Evolutionary conservation across 30 jellyfish, hydroid and myxozoan genomes (phyloP), one percentile per base, ranked within the genome.

Genomic region (Turritopsis dohrnii): DNA sequence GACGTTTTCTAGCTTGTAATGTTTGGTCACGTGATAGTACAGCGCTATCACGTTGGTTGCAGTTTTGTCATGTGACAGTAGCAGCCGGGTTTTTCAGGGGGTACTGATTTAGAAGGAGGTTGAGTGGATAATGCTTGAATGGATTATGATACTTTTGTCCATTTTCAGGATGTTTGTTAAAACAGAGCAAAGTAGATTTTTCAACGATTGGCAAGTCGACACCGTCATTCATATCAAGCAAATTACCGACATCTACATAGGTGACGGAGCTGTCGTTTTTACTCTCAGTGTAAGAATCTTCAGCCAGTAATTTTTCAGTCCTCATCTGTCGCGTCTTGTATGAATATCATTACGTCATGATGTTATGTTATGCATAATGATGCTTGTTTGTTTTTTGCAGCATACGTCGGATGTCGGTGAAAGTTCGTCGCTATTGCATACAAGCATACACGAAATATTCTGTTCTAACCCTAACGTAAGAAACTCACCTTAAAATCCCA

Each of bases 161-260:
- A 0, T 77, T 29, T 29, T 26, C 27, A 77, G 85, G 1, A 60
- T 26, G 72, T 1, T 77, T 60, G 28, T 77, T 1, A 20, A 25
- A 29, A 66, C 85, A 26, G 53, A 0, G 30, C 85, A 77, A 77
- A 77, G 71, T 53, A 0, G 53, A 26, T 77, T 77, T 77, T 77
- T 77, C 72, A 60, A 52, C 53, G 85, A 77, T 0, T 77, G 85
- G 85, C 73, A 77, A n/a, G 72, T 77, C 30, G 66, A 53, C 23
- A 22, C 30, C 21, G 21, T 52, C 0, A 26, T 52, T 1, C 24
- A 77, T 19, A 26, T 26, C 85, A 77, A 77, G 5, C 4, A 24
- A 4, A 77, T 77, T 27, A 20, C 7, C 41, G 29, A 66, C 16
- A 60, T 77, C 53, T 74, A 77, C n/a, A 53, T 26, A 20, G 29